Percentiles rank a stretch among this genome's conserved stretches.
phyloP scores from a whole-genome alignment of 2,888 invertebrate species.

The Campoplex capitator region DNA sequence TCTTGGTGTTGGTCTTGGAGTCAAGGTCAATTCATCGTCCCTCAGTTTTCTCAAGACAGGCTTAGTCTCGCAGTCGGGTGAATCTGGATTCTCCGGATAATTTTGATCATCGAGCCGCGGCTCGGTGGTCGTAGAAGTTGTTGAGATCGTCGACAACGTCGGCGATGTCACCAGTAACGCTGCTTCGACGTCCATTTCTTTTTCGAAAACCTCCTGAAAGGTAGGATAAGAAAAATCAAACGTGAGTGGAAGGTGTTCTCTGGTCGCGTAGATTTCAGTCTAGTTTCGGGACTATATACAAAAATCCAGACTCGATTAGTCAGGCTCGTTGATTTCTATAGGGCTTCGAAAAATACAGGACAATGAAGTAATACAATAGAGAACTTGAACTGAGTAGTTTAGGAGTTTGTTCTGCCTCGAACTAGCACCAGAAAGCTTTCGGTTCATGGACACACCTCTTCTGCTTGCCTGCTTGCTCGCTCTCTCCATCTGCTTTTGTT shows the following conservation, averaged over 20 bases:
- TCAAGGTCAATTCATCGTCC: slow-evolving; percentile 76
- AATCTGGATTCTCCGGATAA: slow-evolving; percentile 76
- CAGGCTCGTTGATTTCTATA: slow-evolving; percentile 57
- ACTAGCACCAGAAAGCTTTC: slow-evolving; percentile 44
- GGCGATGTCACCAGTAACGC: slow-evolving; percentile 82
- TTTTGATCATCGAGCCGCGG: slow-evolving; percentile 70
- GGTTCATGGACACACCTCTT: slow-evolving; percentile 57
- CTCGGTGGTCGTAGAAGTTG: slow-evolving; percentile 63
- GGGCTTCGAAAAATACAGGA: slow-evolving; percentile 52
- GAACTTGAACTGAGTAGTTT: slow-evolving; percentile 45
- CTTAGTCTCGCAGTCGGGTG: slow-evolving; percentile 70
- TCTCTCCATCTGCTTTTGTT: slow-evolving; percentile 44
- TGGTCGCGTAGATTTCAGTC: no score
- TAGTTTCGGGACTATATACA: background rate
- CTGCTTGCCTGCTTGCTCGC: background rate
- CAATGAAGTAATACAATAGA: slow-evolving; percentile 58
- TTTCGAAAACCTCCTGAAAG: slow-evolving; percentile 60
- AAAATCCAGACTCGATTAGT: slow-evolving; percentile 36
- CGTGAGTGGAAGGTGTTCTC: background rate
- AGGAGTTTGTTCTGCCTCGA: slow-evolving; percentile 47
- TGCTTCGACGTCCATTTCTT: slow-evolving; percentile 82
- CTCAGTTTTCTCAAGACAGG: slow-evolving; percentile 75
- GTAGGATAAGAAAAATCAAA: slow-evolving; percentile 40
- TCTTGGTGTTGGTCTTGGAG: slow-evolving; percentile 77
- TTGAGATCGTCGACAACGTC: slow-evolving; percentile 80